Conservation (phyloP, 2,888 invertebrate species). For the Disparrhopalites patrizii region DNA sequence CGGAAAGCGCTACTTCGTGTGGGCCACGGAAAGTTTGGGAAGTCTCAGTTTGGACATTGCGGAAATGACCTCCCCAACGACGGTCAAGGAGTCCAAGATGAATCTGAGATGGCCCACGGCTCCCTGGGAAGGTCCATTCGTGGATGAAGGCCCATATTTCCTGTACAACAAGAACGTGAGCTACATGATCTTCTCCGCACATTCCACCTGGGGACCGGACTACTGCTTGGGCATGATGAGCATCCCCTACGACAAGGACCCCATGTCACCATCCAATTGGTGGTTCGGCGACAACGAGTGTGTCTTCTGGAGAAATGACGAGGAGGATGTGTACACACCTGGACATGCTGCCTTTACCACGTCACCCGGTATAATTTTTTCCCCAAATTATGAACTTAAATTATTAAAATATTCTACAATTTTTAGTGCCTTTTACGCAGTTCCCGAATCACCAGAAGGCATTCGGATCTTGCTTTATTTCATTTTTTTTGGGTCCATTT, state of each 20-base stretch:
- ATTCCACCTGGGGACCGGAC: constrained; percentile 32
- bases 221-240: constrained; percentile 37
- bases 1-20: constrained; percentile 29
- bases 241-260: constrained; percentile 32
- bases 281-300: constrained; percentile 27
- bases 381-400: no score
- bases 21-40: constrained; percentile 11
- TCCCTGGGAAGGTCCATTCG: constrained; percentile 32
- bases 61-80: constrained; percentile 31
- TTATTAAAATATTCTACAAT: background rate
- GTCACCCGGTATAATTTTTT: constrained; percentile 36
- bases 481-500: no score
- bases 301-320: constrained; percentile 38
- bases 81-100: constrained; percentile 7
- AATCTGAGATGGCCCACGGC: constrained; percentile 30
- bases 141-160: constrained; percentile 41
- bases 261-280: constrained; percentile 38
- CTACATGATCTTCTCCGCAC: constrained; percentile 37
- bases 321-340: constrained; percentile 33
- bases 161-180: constrained; percentile 32
- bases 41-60: constrained; percentile 29
- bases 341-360: constrained; percentile 40
- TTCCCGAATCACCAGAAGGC: no score
- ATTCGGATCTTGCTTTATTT: no score
- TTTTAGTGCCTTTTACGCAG: no score